Conservation (phyloP, 2,113 vertebrate genomes). For the Myiopsitta monachus region DNA sequence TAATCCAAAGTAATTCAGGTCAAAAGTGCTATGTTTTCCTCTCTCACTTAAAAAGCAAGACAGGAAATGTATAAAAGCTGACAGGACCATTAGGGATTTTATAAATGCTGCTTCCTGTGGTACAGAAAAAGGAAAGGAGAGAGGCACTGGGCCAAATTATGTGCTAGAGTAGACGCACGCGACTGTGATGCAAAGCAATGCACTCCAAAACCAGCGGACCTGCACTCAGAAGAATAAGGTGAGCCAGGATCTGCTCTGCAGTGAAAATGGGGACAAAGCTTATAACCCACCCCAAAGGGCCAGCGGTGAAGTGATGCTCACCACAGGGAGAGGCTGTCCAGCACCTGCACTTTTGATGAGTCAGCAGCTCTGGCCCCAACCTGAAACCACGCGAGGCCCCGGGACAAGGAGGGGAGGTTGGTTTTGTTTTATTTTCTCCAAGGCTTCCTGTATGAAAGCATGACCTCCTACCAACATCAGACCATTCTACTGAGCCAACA, state of each 20-base stretch:
- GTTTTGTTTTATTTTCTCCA: slow-evolving; percentile 48
- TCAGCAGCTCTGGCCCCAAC: slow-evolving; percentile 16
- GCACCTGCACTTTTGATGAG: slow-evolving; percentile 35
- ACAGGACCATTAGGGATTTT: slow-evolving; percentile 57
- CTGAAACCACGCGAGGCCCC: neutral
- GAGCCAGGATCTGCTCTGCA: neutral
- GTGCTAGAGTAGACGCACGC: neutral
- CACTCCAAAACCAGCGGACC: neutral
- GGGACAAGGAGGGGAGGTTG: neutral
- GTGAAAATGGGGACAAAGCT: neutral
- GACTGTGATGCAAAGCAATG: neutral
- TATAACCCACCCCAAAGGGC: neutral
- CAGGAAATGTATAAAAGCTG: slow-evolving; percentile 67
- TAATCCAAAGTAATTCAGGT: neutral
- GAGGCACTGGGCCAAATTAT: slow-evolving; percentile 9
- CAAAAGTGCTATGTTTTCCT: slow-evolving; percentile 17
- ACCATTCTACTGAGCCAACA: neutral
- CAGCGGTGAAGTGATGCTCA: neutral
- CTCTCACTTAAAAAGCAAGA: slow-evolving; percentile 32
- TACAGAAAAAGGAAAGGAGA: slow-evolving; percentile 47
- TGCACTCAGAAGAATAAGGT: neutral
- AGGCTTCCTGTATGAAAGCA: slow-evolving; percentile 56
- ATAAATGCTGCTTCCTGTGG: slow-evolving; percentile 64
- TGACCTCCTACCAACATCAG: slow-evolving; percentile 52
- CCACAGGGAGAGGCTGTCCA: neutral